Evolutionary conservation across 1,140 invertebrate species (phyloP).

Genomic region (Diabrotica undecimpunctata): DNA sequence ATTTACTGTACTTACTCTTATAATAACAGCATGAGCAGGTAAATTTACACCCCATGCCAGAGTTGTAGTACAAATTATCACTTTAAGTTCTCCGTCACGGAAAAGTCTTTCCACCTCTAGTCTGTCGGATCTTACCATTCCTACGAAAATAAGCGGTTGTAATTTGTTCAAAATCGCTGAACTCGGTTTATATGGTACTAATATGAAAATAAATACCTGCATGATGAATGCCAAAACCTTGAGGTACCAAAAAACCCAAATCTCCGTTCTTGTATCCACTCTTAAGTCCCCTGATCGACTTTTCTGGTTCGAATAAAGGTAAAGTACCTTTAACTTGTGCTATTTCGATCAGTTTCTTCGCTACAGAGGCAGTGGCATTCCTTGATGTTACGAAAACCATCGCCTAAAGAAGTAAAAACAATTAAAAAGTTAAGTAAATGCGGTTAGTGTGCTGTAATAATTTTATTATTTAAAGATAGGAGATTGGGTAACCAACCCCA

Average conservation of each 20-base stretch:
- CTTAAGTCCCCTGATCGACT: conserved; percentile 51
- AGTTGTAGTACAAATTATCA: conserved; percentile 95
- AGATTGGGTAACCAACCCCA: too few species aligned
- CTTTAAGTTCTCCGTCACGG: conserved; percentile 82
- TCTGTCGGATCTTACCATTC: conserved; percentile 81
- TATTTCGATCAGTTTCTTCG: conserved; percentile 46
- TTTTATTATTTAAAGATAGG: too few species aligned
- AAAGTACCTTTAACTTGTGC: conserved; percentile 65
- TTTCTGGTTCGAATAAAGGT: conserved; percentile 65
- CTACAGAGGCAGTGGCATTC: conserved; percentile 90
- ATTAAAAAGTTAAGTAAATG: too few species aligned
- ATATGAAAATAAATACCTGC: conserved; percentile 61
- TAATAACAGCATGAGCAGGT: conserved; percentile 96
- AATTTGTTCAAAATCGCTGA: conserved; percentile 3
- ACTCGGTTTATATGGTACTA: too few species aligned
- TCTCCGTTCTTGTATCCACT: conserved; percentile 46
- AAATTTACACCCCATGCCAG: conserved; percentile 99
- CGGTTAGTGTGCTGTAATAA: too few species aligned
- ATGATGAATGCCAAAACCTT: conserved; percentile 94
- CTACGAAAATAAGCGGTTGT: conserved; percentile 45
- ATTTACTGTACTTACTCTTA: conserved; percentile 62
- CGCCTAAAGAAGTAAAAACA: conserved; percentile 50
- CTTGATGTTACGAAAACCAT: conserved; percentile 99
- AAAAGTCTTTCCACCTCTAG: conserved; percentile 81
- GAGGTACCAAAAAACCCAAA: conserved; percentile 76